Evolutionary conservation across 1,140 invertebrate species (phyloP).

Genomic region (Cephus cinctus): DNA sequence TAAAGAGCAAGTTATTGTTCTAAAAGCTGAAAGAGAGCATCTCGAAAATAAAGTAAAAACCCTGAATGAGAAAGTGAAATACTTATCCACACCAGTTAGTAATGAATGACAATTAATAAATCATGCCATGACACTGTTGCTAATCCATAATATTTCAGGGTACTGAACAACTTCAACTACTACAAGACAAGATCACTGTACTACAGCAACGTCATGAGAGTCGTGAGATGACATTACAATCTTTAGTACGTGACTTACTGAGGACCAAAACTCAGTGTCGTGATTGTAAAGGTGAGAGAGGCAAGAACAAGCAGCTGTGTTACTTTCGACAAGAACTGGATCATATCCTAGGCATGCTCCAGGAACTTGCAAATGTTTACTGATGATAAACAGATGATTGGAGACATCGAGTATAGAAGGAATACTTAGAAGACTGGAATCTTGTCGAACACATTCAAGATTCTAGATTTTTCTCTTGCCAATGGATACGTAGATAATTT

Average conservation of each 20-base stretch:
- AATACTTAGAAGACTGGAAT: neutral
- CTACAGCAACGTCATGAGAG: constrained; percentile 56
- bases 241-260: constrained; percentile 53
- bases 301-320: constrained; percentile 53
- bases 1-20: constrained; percentile 58
- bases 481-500: constrained; percentile 20
- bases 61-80: constrained; percentile 52
- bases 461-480: constrained; percentile 19
- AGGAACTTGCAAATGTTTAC: constrained; percentile 48
- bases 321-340: constrained; percentile 56
- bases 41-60: constrained; percentile 55
- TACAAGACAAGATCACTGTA: constrained; percentile 53
- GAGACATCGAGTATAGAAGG: neutral
- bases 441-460: neutral
- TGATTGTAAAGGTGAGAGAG: constrained; percentile 45
- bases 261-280: constrained; percentile 42
- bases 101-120: constrained; percentile 6
- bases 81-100: constrained; percentile 49
- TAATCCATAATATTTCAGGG: constrained; percentile 35
- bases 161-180: constrained; percentile 46
- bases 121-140: no score
- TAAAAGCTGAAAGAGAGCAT: constrained; percentile 62
- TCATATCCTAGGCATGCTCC: constrained; percentile 52
- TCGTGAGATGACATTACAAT: constrained; percentile 54
- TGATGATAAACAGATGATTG: constrained; percentile 16